Conservation (phyloP, 2,113 vertebrate genomes). For the Mellivora capensis region DNA sequence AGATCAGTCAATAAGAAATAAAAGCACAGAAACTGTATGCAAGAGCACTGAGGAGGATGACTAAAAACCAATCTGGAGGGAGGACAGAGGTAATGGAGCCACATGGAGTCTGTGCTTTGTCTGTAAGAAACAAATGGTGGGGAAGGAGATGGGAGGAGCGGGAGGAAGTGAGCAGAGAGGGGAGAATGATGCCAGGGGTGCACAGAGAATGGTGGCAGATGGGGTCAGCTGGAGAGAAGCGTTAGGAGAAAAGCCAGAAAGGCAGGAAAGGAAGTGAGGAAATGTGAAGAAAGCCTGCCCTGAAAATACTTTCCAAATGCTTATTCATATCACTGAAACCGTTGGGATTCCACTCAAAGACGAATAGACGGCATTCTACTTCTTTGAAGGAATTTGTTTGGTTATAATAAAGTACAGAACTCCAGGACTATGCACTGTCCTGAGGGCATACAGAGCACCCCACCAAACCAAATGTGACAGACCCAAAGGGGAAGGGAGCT, state of each 20-base stretch:
- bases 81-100: background rate
- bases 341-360: background rate
- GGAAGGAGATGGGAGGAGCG: no score
- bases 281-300: background rate
- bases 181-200: background rate
- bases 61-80: no score
- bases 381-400: background rate
- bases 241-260: background rate
- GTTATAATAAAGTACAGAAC: background rate
- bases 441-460: background rate
- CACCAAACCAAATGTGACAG: background rate
- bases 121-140: background rate
- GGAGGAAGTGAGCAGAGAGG: background rate
- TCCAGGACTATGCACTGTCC: background rate
- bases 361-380: background rate
- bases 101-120: fast-evolving
- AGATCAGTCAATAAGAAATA: background rate
- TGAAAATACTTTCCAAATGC: background rate
- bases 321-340: no score
- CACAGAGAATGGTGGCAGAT: background rate
- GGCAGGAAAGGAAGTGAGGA: background rate
- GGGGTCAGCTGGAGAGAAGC: fast-evolving
- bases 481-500: background rate
- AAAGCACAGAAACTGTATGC: fast-evolving
- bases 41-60: background rate